Evolutionary conservation across 2,888 invertebrate genomes (phyloP).

Genomic region (Sminthurinus aureus): DNA sequence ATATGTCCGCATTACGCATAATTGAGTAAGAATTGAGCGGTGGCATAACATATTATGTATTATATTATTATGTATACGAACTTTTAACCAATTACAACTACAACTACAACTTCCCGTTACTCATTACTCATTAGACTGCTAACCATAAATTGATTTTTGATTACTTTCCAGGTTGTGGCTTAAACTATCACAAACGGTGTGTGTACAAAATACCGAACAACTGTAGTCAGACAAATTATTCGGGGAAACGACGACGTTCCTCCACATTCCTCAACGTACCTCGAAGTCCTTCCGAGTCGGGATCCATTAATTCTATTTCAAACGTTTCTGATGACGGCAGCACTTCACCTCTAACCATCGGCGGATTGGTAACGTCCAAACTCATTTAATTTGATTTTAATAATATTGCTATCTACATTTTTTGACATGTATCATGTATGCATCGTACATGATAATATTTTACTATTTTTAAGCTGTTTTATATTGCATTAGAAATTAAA

Average conservation of each 20-base stretch:
- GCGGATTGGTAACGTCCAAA: slow-evolving; percentile 78
- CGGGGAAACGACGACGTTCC: slow-evolving; percentile 60
- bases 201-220: slow-evolving; percentile 98
- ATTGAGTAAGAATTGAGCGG: too few relatives aligned
- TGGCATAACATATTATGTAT: too few relatives aligned
- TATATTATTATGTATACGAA: too few relatives aligned
- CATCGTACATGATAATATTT: too few relatives aligned
- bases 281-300: slow-evolving; percentile 78
- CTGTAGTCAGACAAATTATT: slow-evolving; percentile 72
- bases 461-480: too few relatives aligned
- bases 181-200: slow-evolving; percentile 97
- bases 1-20: too few relatives aligned
- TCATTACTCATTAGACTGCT: too few relatives aligned
- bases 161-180: slow-evolving; percentile 82
- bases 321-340: slow-evolving; percentile 69
- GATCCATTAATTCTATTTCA: slow-evolving; percentile 73
- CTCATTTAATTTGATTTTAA: neutral
- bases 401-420: neutral
- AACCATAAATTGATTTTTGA: slow-evolving; percentile 6
- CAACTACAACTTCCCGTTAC: too few relatives aligned
- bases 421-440: neutral
- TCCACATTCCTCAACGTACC: slow-evolving; percentile 67
- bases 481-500: too few relatives aligned
- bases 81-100: too few relatives aligned
- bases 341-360: slow-evolving; percentile 53